Evolutionary conservation across 2,888 invertebrate genomes (phyloP).

Genomic region (Xanthia icteritia): DNA sequence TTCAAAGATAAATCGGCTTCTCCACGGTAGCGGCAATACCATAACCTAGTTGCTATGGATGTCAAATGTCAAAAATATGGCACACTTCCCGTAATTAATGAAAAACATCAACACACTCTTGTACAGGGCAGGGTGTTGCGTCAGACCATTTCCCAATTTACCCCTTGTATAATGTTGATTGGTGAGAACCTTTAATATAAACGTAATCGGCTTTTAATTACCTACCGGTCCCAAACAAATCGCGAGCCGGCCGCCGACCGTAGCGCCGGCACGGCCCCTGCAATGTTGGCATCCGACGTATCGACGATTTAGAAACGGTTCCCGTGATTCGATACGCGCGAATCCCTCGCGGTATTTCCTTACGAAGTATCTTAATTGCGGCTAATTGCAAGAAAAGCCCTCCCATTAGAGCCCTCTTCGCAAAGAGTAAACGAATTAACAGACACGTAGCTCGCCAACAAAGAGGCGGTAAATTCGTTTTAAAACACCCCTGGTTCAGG

Average conservation of each 20-base stretch:
- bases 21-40: neutral
- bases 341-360: slow-evolving; percentile 77
- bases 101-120: slow-evolving; percentile 38
- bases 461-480: slow-evolving; percentile 86
- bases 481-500: slow-evolving; percentile 85
- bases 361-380: slow-evolving; percentile 87
- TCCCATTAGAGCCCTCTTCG: slow-evolving; percentile 83
- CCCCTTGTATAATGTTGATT: slow-evolving; percentile 56
- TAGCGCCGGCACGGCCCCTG: slow-evolving; percentile 35
- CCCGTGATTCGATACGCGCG: slow-evolving; percentile 62
- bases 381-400: slow-evolving; percentile 88
- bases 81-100: slow-evolving; percentile 33
- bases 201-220: slow-evolving; percentile 74
- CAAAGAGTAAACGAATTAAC: slow-evolving; percentile 89
- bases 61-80: slow-evolving; percentile 21
- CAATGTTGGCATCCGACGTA: slow-evolving; percentile 67
- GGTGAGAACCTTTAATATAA: slow-evolving; percentile 64
- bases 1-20: neutral
- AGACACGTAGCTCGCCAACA: slow-evolving; percentile 82
- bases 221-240: slow-evolving; percentile 69
- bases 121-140: slow-evolving; percentile 34
- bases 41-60: slow-evolving; percentile 8
- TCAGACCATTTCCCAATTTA: slow-evolving; percentile 61
- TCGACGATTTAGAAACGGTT: slow-evolving; percentile 72
- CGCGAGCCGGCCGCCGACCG: slow-evolving; percentile 27